Percentiles rank a stretch among this genome's conserved stretches.
These are phyloP conservation scores for Andrena hattorfiana DNA, from an alignment of 2,888 invertebrate species.

Conservation along the genomic window DNA sequence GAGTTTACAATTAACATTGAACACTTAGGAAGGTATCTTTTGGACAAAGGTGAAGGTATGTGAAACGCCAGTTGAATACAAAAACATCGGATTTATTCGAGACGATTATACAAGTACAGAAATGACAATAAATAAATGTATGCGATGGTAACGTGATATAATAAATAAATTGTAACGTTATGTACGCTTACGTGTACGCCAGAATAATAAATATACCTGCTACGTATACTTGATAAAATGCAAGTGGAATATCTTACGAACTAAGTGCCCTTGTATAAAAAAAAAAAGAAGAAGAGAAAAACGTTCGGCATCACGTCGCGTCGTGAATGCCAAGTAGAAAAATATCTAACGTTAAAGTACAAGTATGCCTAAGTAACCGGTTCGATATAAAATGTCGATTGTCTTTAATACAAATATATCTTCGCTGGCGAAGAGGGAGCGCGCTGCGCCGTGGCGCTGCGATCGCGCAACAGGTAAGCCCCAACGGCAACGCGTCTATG, in stretches of 20 bases:
- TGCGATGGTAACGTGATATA: constrained; percentile 83
- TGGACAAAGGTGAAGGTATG: background rate
- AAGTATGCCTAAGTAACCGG: constrained; percentile 48
- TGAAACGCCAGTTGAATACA: constrained; percentile 60
- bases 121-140: constrained; percentile 83
- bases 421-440: constrained; percentile 28
- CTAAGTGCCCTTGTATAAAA: constrained; percentile 47
- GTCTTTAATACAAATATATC: constrained; percentile 37
- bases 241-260: constrained; percentile 56
- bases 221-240: constrained; percentile 74
- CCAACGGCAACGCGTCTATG: constrained; percentile 25
- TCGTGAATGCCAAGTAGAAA: constrained; percentile 65
- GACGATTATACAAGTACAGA: constrained; percentile 78
- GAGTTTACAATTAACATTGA: constrained; percentile 12
- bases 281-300: background rate
- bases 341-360: constrained; percentile 69
- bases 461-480: constrained; percentile 23
- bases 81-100: constrained; percentile 80
- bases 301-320: constrained; percentile 55
- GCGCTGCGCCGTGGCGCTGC: background rate
- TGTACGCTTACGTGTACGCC: constrained; percentile 74
- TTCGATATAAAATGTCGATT: constrained; percentile 53
- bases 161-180: constrained; percentile 79
- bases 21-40: background rate
- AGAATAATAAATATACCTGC: constrained; percentile 79